These are phyloP conservation scores for Megaceryle alcyon DNA, from an alignment of 2,797 vertebrate genomes.

Conservation along the genomic window DNA sequence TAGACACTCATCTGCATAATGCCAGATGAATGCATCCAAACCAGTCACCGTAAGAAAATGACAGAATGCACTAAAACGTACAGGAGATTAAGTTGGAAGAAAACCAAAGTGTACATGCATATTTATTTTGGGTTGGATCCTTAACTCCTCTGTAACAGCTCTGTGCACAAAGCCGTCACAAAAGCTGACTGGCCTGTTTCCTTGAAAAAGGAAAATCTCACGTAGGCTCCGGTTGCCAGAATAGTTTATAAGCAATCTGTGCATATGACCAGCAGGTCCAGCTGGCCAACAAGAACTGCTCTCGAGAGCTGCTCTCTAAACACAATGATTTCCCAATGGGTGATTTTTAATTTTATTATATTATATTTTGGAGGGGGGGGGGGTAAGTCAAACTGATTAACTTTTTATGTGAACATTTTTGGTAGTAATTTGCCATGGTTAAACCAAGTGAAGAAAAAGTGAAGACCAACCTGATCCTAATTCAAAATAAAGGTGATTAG, in stretches of 20 bases:
- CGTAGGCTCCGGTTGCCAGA: not conserved
- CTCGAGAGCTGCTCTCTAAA: rapidly evolving
- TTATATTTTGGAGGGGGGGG: no score
- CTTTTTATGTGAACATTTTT: not conserved
- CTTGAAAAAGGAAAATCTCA: not conserved
- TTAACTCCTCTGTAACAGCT: not conserved
- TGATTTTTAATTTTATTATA: no score
- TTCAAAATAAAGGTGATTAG: not conserved
- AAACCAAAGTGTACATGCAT: not conserved
- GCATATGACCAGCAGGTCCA: not conserved
- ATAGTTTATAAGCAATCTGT: not conserved
- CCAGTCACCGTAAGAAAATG: not conserved
- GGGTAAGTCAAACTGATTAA: not conserved
- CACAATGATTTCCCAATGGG: not conserved
- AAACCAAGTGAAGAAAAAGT: not conserved
- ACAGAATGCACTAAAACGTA: not conserved
- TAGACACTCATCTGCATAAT: not conserved
- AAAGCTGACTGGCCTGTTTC: not conserved
- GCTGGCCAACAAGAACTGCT: not conserved
- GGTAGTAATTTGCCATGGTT: not conserved
- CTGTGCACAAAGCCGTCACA: not conserved
- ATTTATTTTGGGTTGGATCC: not conserved
- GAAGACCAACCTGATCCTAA: not conserved
- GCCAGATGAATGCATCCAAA: not conserved
- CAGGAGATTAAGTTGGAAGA: not conserved